These are phyloP conservation scores for Drosophila persimilis DNA, from an alignment of 1,140 invertebrate species.

Conservation along the genomic window DNA sequence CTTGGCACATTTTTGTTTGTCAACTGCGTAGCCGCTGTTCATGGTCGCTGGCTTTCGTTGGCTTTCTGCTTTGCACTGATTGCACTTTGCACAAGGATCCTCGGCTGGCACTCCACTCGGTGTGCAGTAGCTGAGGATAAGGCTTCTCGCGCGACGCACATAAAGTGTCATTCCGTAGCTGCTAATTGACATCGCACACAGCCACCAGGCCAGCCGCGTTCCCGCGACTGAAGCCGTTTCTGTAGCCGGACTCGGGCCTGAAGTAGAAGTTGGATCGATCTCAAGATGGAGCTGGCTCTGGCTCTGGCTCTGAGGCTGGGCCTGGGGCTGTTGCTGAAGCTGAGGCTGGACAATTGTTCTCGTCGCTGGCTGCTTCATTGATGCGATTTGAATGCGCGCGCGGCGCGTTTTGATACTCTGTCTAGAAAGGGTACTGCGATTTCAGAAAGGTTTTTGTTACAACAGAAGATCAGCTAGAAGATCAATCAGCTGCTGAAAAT, in stretches of 20 bases:
- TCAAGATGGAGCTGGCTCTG: constrained; percentile 6
- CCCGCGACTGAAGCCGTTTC: constrained; percentile 17
- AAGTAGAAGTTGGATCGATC: constrained; percentile 5
- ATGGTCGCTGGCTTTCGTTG: constrained; percentile 71
- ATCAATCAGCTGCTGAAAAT: no score
- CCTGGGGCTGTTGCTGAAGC: not conserved
- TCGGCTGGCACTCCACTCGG: not conserved
- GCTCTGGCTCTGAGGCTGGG: constrained; percentile 1
- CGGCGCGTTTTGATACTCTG: constrained; percentile 62
- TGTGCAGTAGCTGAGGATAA: constrained; percentile 17
- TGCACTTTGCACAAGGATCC: constrained; percentile 76
- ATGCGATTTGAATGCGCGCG: constrained; percentile 75
- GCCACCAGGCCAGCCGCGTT: constrained; percentile 39
- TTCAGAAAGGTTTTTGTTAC: no score
- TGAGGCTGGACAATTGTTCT: constrained; percentile 70
- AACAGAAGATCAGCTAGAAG: no score
- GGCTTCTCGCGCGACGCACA: constrained; percentile 74
- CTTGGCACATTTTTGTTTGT: constrained; percentile 75
- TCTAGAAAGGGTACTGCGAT: not conserved
- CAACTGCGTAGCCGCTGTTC: constrained; percentile 74
- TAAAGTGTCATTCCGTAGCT: constrained; percentile 82
- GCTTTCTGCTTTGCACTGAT: constrained; percentile 78
- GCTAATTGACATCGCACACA: constrained; percentile 82
- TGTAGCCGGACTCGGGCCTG: constrained; percentile 13
- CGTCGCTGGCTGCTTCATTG: constrained; percentile 54